Conservation (phyloP, 1,140 invertebrate species). For the Ptiloglossa arizonensis region DNA sequence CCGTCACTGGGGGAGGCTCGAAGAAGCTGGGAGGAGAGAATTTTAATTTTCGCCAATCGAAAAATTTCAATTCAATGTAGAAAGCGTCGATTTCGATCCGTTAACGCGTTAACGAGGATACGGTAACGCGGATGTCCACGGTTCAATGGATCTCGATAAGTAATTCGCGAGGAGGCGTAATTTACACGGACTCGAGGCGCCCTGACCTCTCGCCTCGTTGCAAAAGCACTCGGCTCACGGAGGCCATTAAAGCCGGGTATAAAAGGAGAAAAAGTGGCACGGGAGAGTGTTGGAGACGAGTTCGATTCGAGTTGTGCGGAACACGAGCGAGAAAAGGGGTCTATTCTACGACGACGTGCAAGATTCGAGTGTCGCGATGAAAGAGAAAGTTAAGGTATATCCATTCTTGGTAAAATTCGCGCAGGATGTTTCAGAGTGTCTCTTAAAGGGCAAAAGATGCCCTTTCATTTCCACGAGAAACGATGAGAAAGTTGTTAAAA, state of each 20-base stretch:
- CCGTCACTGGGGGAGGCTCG: background rate
- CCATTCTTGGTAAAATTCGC: no score
- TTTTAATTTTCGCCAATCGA: background rate
- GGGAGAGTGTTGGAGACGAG: background rate
- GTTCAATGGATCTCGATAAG: slow-evolving; percentile 17
- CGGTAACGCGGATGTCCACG: background rate
- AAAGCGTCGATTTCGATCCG: background rate
- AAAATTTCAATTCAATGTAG: background rate
- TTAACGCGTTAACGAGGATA: background rate
- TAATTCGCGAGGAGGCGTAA: slow-evolving; percentile 3
- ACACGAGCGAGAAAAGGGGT: background rate
- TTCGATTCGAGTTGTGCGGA: background rate
- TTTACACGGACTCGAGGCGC: slow-evolving; percentile 44
- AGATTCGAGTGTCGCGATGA: no score
- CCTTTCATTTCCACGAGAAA: no score
- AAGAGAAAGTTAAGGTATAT: no score
- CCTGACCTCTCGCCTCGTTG: slow-evolving; percentile 24
- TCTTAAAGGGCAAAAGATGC: no score
- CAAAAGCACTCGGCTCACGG: slow-evolving; percentile 32
- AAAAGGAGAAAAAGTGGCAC: slow-evolving; percentile 42
- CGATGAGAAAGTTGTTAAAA: no score
- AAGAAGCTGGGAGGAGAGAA: background rate
- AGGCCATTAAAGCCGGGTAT: slow-evolving; percentile 54
- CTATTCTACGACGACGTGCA: slow-evolving; percentile 3
- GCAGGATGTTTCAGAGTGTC: no score